Percentiles rank a stretch among this genome's conserved stretches.
phyloP scores from a whole-genome alignment of 1,140 invertebrate genomes.

The Agrypnia vestita region DNA sequence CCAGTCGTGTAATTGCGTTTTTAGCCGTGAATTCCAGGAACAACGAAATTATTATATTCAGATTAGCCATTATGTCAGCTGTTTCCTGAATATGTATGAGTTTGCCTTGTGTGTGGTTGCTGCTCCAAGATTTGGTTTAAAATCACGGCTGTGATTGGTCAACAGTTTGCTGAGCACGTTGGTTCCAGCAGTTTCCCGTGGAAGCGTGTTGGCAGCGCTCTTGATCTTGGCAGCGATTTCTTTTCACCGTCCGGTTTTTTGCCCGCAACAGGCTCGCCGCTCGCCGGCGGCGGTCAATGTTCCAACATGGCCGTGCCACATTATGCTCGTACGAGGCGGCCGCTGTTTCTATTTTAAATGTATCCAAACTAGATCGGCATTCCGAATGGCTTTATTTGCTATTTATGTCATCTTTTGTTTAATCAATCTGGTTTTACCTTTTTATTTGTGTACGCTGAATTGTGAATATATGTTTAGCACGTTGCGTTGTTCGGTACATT shows the following conservation, averaged over 20 bases:
- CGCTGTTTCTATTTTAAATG: neutral
- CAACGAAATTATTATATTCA: too few relatives aligned
- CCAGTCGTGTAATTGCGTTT: too few relatives aligned
- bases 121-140: too few relatives aligned
- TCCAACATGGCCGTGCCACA: constrained; percentile 29
- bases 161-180: neutral
- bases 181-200: neutral
- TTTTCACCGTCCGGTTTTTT: constrained; percentile 43
- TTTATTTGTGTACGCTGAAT: too few relatives aligned
- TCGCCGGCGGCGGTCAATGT: constrained; percentile 20
- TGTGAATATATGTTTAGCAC: too few relatives aligned
- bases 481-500: too few relatives aligned
- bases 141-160: too few relatives aligned
- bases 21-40: too few relatives aligned
- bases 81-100: too few relatives aligned
- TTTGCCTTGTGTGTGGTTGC: too few relatives aligned
- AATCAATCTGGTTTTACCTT: too few relatives aligned
- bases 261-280: constrained; percentile 22
- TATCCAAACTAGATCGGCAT: neutral
- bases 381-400: neutral
- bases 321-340: neutral
- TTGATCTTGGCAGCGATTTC: constrained; percentile 48
- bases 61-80: too few relatives aligned
- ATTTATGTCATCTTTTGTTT: neutral
- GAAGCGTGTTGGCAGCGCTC: constrained; percentile 10